Base-by-base conservation (phyloP, 2,888 invertebrate genomes). In the Coleophora deauratella region DNA sequence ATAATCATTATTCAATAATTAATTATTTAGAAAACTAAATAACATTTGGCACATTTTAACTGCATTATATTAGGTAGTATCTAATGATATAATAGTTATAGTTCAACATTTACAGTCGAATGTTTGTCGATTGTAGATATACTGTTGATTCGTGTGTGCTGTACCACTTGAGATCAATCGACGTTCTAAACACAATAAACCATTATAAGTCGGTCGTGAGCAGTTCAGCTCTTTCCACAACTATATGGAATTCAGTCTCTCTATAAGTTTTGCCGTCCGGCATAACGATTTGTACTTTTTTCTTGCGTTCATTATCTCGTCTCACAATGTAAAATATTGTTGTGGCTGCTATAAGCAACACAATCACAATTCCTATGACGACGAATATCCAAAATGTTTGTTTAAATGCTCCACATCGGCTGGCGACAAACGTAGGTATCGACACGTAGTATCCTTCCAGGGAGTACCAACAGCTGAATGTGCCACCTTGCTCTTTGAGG, bases 181-280 rank as follows among this genome's bases (percentile, higher is more conserved):
- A 43, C 44, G 21, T 21, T 4, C 45, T 42, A 41, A 11, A 15
- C 27, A 43, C 15, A 41, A 27, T 27, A 9, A 40, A 33, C 35
- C 34, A 59, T 85, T 77, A 91, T 72, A 94, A 88, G 75, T 93
- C 92, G 52, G 93, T 94, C 51, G 93, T 93, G 44, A 94, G 80
- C 37, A 94, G 90, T 73, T 94, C 93, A 35, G 93, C 92, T 72
- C 92, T 90, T 84, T 95, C 95, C 52, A 94, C 91, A 66, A 95
- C 92, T 60, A 95, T 93, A 72, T 94, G 92, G 57, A 95, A 89
- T 76, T 95, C 94, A 9, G 95, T 95, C 79, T 95, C 94, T 61
- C 91, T 88, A 66, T 95, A 95, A 11, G 94, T 91, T 62, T 92
- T 88, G 1, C 93, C 91, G 55, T 94, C 94, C 0, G 95, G 94